Conservation (phyloP, 2,888 invertebrate species). For the Epistrophe eligans region DNA sequence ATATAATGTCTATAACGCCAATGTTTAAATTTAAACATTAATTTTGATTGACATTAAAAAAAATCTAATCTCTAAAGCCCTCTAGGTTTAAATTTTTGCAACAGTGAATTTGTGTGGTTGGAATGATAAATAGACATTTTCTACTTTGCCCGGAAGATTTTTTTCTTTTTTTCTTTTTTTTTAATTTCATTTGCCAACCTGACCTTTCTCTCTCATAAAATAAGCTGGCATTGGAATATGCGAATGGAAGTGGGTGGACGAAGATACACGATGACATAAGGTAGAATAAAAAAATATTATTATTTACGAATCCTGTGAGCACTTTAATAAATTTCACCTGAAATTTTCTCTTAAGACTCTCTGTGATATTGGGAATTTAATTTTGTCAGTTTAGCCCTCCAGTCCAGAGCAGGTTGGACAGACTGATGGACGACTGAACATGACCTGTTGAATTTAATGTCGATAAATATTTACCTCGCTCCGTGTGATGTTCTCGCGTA, state of each 20-base stretch:
- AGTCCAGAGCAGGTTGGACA: neutral
- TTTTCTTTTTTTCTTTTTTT: neutral
- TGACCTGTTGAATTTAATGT: slow-evolving; percentile 63
- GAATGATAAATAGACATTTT: slow-evolving; percentile 30
- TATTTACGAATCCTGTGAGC: slow-evolving; percentile 48
- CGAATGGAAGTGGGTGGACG: too few relatives aligned
- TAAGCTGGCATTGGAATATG: neutral
- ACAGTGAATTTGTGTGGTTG: slow-evolving; percentile 22
- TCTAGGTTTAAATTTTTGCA: slow-evolving; percentile 20
- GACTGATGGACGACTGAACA: neutral
- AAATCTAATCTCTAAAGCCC: slow-evolving; percentile 3
- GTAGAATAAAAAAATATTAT: slow-evolving; percentile 35
- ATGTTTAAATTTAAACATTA: slow-evolving; percentile 1
- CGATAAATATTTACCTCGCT: slow-evolving; percentile 64
- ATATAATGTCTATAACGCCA: neutral
- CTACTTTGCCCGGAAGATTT: neutral
- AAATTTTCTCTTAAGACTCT: slow-evolving; percentile 38
- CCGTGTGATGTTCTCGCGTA: slow-evolving; percentile 8
- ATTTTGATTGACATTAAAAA: slow-evolving; percentile 52
- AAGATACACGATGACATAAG: neutral
- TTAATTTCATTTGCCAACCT: slow-evolving; percentile 52
- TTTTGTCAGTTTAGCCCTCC: slow-evolving; percentile 47
- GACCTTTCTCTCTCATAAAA: slow-evolving; percentile 20
- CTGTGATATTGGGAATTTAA: slow-evolving; percentile 59
- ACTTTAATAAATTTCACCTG: slow-evolving; percentile 62